These are phyloP conservation scores for Pantherophis guttatus DNA, from an alignment of 2,113 vertebrate genomes.

Conservation along the genomic window DNA sequence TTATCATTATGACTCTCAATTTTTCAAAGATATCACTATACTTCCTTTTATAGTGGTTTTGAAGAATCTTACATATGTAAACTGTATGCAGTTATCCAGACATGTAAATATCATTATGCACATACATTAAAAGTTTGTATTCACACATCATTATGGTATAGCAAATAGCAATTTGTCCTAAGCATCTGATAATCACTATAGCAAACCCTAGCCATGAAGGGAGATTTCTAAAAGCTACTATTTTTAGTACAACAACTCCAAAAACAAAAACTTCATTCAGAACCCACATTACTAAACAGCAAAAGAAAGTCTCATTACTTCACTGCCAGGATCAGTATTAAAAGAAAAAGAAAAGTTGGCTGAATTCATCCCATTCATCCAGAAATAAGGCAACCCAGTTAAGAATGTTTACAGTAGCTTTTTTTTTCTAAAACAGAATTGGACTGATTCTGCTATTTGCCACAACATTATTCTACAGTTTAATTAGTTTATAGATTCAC, in stretches of 20 bases:
- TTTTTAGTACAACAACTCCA: conserved; percentile 4
- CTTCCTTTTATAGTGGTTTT: background rate
- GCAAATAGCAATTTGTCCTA: background rate
- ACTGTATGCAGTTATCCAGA: background rate
- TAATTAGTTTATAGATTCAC: background rate
- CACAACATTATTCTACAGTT: background rate
- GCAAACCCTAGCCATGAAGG: background rate
- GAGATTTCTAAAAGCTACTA: conserved; percentile 6
- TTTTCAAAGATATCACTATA: background rate
- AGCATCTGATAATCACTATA: background rate
- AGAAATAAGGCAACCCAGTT: conserved; percentile 17
- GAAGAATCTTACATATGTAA: background rate
- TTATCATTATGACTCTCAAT: background rate
- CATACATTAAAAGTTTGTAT: background rate
- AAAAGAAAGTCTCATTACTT: background rate
- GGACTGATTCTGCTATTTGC: background rate
- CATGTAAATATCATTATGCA: background rate
- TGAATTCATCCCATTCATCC: background rate
- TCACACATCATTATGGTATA: background rate
- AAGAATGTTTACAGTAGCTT: background rate
- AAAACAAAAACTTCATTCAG: background rate
- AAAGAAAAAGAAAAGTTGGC: background rate
- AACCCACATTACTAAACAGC: background rate
- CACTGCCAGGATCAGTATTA: background rate
- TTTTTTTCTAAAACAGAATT: background rate